phyloP scores from a whole-genome alignment of 53 echinoderm and acorn worm genomes.

The Arbacia lixula region DNA sequence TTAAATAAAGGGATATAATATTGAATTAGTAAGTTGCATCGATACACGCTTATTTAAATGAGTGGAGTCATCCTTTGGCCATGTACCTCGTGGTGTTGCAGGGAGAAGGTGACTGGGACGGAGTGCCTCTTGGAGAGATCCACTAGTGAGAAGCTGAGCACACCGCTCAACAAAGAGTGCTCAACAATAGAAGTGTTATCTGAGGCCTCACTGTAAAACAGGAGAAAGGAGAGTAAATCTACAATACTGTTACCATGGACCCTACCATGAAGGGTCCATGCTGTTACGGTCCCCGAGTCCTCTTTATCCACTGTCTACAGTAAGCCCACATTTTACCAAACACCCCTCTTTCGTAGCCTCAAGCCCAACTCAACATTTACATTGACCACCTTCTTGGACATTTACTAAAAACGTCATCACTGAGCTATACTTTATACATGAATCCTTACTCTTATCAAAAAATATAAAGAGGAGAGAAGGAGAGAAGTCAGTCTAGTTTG shows the following conservation, averaged over 20 bases:
- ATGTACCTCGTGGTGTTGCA: neutral
- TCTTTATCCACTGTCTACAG: neutral
- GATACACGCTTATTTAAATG: too few relatives aligned
- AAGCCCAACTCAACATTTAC: too few relatives aligned
- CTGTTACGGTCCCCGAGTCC: too few relatives aligned
- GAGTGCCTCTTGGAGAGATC: constrained; percentile 9
- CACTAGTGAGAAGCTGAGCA: constrained; percentile 12
- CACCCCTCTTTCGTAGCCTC: too few relatives aligned
- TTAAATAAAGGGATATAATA: too few relatives aligned
- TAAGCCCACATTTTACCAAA: neutral
- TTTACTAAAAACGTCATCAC: too few relatives aligned
- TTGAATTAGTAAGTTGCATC: too few relatives aligned
- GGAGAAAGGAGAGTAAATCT: neutral
- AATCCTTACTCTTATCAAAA: too few relatives aligned
- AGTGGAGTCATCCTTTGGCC: neutral
- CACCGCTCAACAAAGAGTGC: constrained; percentile 6
- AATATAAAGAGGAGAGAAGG: too few relatives aligned
- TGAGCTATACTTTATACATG: too few relatives aligned
- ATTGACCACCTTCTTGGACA: too few relatives aligned
- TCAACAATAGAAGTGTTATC: neutral
- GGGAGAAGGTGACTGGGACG: neutral
- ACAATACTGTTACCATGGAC: neutral
- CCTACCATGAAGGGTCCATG: neutral
- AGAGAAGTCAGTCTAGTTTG: too few relatives aligned
- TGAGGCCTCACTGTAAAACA: neutral